A percentile compares a stretch with the other conserved stretches of the same genome.
These are phyloP conservation scores for Lasioglossum leucozonium DNA, from an alignment of 2,888 invertebrate genomes.

Conservation along the genomic window DNA sequence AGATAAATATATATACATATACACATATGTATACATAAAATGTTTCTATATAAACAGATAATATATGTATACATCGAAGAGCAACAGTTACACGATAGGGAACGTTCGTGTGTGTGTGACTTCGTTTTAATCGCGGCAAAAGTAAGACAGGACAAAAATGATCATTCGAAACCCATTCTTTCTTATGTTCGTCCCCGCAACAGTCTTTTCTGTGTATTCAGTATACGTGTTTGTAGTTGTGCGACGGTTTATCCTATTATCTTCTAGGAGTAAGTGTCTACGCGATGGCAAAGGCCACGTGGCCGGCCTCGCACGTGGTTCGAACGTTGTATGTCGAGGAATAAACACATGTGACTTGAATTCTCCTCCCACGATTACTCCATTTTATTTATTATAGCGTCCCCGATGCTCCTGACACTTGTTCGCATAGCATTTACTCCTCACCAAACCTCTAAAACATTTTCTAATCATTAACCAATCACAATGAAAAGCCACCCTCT, in stretches of 20 bases:
- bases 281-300: conserved; percentile 26
- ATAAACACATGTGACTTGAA: conserved; percentile 76
- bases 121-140: conserved; percentile 17
- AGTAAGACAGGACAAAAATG: conserved; percentile 12
- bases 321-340: conserved; percentile 78
- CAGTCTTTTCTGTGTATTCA: conserved; percentile 17
- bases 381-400: background rate
- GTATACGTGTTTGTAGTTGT: conserved; percentile 39
- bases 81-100: conserved; percentile 19
- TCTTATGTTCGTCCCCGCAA: conserved; percentile 22
- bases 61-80: conserved; percentile 51
- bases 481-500: too few relatives aligned
- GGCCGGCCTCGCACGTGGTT: conserved; percentile 48
- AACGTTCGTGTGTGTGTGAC: background rate
- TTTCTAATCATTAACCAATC: too few relatives aligned
- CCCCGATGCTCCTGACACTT: background rate
- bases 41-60: conserved; percentile 60
- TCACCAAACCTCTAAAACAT: too few relatives aligned
- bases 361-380: background rate
- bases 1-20: conserved; percentile 48
- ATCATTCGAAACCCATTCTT: conserved; percentile 25
- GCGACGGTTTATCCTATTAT: conserved; percentile 60
- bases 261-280: conserved; percentile 46
- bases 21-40: conserved; percentile 57
- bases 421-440: too few relatives aligned